Evolutionary conservation across 2,888 invertebrate species (phyloP).

Genomic region (Patella ulyssiponensis): DNA sequence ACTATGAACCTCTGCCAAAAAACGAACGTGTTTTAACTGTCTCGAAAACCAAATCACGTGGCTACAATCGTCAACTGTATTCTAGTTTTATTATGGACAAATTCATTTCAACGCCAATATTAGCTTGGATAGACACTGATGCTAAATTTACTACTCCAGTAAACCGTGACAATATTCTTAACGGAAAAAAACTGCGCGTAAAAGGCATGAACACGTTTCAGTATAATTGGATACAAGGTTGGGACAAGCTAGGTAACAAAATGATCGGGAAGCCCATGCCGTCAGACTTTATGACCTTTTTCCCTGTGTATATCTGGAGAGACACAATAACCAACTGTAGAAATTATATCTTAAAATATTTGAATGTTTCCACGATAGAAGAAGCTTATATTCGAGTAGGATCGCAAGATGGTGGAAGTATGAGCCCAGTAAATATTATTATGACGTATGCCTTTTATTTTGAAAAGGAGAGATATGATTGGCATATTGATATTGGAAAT

Average conservation of each 20-base stretch:
- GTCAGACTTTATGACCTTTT: neutral
- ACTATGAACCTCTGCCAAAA: neutral
- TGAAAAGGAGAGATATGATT: conserved; percentile 6
- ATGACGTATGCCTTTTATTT: conserved; percentile 9
- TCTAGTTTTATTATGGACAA: neutral
- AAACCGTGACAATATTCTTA: neutral
- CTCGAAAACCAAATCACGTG: neutral
- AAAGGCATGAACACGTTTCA: neutral
- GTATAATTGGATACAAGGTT: neutral
- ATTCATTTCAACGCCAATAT: neutral
- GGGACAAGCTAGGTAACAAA: neutral
- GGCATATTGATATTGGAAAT: neutral
- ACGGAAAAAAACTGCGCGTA: neutral
- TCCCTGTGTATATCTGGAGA: conserved; percentile 1
- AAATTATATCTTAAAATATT: neutral
- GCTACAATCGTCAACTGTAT: conserved; percentile 4
- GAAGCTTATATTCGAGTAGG: neutral
- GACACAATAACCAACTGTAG: neutral
- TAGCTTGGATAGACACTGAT: conserved; percentile 8
- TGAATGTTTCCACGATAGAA: neutral
- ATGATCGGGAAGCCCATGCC: neutral
- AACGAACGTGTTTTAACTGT: neutral
- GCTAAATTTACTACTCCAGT: conserved; percentile 2
- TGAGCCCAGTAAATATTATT: neutral
- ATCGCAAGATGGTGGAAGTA: neutral